Base-by-base conservation (phyloP, 2,797 vertebrate genomes). In the Macroramphosus scolopax region DNA sequence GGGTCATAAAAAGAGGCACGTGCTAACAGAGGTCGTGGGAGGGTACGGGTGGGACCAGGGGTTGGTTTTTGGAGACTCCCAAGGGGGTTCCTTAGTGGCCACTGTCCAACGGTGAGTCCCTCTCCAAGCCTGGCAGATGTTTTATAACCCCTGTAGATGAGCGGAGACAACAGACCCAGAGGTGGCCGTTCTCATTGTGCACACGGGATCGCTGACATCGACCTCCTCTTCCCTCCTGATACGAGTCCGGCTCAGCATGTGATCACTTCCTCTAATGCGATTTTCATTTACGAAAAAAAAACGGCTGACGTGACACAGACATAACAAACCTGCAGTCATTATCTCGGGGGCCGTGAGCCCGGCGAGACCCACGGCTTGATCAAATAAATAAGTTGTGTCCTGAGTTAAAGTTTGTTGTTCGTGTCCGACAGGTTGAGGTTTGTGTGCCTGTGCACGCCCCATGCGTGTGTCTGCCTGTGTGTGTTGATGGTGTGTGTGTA, bases 1-100 rank as follows among this genome's bases (percentile, higher is more conserved):
- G 50, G 79, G 83, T 82, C 76, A 37, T 16, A 17, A 63, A 61
- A 30, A 78, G 41, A 82, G 63, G 47, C 70, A 70, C 66, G 71
- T 63, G 80, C 77, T 85, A 49, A 61, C 68, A 78, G 63, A 73
- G 80, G 80, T 78, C 72, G 60, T 44, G 57, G 56, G 75, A 81
- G 78, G 70, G 36, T 34, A 45, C 42, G 71, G 64, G 37, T 61
- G 58, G 55, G 44, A 64, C 68, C 46, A 15, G 20, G 55, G 59
- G 76, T 77, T 76, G 33, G 63, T 66, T 77, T 72, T 53, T 20
- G 16, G 42, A 39, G 55, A 51, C 34, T 66, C 67, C 51, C 53
- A 7, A 49, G 68, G 72, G 54, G 64, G 52, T 65, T 33, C 70
- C 40, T 39, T n/a, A n/a, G 48, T 3, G 29, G 34, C 66, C 45